Percentiles rank a stretch among this genome's conserved stretches.
Evolutionary conservation across 2,113 vertebrate species (phyloP).

Genomic region (Varanus salvator): DNA sequence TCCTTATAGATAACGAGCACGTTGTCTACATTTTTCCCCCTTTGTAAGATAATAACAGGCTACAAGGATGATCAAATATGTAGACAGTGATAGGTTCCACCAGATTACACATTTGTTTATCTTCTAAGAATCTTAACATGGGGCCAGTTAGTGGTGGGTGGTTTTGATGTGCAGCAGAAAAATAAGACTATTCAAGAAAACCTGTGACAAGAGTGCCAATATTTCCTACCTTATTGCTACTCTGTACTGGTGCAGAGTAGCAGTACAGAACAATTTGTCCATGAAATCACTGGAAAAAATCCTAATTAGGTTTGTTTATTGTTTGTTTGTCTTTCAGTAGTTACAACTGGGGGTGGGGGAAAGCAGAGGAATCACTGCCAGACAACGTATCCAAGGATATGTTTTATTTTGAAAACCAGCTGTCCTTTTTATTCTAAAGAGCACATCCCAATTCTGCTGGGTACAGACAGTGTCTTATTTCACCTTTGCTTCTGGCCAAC

Average conservation of each 20-base stretch:
- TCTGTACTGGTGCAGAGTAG: background rate
- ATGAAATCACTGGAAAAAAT: background rate
- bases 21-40: background rate
- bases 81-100: background rate
- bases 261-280: accelerated
- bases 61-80: background rate
- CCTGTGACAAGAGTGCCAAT: background rate
- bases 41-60: background rate
- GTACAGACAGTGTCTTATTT: conserved; percentile 67
- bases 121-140: conserved; percentile 7
- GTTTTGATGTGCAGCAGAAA: background rate
- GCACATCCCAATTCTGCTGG: conserved; percentile 49
- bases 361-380: conserved; percentile 42
- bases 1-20: background rate
- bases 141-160: background rate
- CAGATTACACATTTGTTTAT: conserved; percentile 14
- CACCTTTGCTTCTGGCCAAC: conserved; percentile 46
- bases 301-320: conserved; percentile 32
- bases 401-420: conserved; percentile 76
- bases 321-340: conserved; percentile 71
- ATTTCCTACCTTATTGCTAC: background rate
- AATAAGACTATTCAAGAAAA: background rate
- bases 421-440: conserved; percentile 76
- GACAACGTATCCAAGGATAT: conserved; percentile 72
- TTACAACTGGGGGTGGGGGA: conserved; percentile 59